Conservation (phyloP, 2,797 vertebrate genomes). For the Syncerus caffer region DNA sequence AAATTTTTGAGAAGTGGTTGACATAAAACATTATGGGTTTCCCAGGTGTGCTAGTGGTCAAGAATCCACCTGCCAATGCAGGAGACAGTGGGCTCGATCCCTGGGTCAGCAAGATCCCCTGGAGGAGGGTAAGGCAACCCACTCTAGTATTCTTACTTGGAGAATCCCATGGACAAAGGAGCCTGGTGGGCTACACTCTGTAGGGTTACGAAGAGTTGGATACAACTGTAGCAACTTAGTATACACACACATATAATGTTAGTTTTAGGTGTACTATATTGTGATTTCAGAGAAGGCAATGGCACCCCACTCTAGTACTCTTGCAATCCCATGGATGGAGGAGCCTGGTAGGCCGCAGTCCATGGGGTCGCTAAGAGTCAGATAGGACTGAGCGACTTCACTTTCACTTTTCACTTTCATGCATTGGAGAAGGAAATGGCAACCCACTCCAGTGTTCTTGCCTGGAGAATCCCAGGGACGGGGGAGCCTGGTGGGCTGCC, state of each 20-base stretch:
- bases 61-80: background rate
- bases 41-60: background rate
- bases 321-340: too few relatives aligned
- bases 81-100: background rate
- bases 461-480: too few relatives aligned
- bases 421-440: too few relatives aligned
- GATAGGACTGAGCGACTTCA: too few relatives aligned
- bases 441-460: too few relatives aligned
- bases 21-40: background rate
- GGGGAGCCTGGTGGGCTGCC: too few relatives aligned
- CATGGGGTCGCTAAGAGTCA: too few relatives aligned
- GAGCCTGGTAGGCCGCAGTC: too few relatives aligned
- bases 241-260: background rate
- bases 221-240: background rate
- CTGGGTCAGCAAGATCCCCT: background rate
- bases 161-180: background rate
- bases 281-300: background rate
- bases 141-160: background rate
- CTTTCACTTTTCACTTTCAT: too few relatives aligned
- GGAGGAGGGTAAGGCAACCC: background rate
- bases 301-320: too few relatives aligned
- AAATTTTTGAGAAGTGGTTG: background rate
- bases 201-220: background rate
- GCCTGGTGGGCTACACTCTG: background rate
- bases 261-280: background rate